Conservation (phyloP, 2,888 invertebrate genomes). For the Parnassius smintheus region DNA sequence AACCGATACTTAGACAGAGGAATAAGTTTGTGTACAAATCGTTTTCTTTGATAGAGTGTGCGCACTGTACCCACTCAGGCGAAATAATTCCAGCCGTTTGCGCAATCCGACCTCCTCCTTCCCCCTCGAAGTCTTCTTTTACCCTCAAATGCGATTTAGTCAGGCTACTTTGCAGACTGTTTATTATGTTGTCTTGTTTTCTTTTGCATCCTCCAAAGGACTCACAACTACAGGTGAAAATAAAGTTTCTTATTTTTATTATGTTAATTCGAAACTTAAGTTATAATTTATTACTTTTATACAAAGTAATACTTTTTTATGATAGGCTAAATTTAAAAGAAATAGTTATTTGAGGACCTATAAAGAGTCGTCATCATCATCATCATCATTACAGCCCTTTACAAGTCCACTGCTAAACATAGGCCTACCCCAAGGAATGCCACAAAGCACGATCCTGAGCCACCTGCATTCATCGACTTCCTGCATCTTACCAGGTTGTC, state of each 20-base stretch:
- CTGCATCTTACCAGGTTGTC: too few species aligned
- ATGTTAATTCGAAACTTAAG: background rate
- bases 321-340: too few species aligned
- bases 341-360: too few species aligned
- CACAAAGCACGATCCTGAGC: too few species aligned
- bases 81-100: slow-evolving; percentile 66
- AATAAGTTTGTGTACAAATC: slow-evolving; percentile 61
- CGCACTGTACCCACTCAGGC: slow-evolving; percentile 51
- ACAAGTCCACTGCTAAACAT: too few species aligned
- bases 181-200: slow-evolving; percentile 51
- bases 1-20: slow-evolving; percentile 37
- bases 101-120: slow-evolving; percentile 39
- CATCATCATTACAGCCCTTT: too few species aligned
- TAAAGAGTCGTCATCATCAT: too few species aligned
- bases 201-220: slow-evolving; percentile 24
- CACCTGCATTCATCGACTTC: too few species aligned
- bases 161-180: slow-evolving; percentile 52
- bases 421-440: too few species aligned
- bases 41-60: slow-evolving; percentile 61
- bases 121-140: slow-evolving; percentile 39
- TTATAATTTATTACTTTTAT: too few species aligned
- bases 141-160: slow-evolving; percentile 63
- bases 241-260: background rate
- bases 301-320: too few species aligned
- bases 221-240: slow-evolving; percentile 16